Percentiles rank a stretch among this genome's conserved stretches.
Evolutionary conservation across 2,797 vertebrate species (phyloP).

Genomic region (Dipus sagitta): DNA sequence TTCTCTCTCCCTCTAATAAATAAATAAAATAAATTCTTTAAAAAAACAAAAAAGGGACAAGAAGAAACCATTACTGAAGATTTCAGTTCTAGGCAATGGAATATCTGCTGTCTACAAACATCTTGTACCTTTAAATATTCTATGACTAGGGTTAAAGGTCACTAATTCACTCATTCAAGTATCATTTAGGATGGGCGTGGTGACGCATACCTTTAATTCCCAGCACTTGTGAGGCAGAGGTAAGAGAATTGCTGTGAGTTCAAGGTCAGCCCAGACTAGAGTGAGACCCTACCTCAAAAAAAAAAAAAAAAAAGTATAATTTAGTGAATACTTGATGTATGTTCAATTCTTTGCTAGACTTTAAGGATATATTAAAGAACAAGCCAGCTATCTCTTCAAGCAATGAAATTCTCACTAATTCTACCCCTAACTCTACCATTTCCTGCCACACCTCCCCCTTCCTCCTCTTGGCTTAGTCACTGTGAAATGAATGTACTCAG

Average conservation of each 20-base stretch:
- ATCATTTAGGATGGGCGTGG: not conserved
- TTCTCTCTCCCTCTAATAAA: no score
- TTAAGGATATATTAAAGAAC: slow-evolving; percentile 19
- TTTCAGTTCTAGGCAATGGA: not conserved
- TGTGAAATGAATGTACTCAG: slow-evolving; percentile 24
- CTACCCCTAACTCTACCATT: not conserved
- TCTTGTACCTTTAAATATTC: slow-evolving; percentile 29
- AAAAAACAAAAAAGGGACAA: no score
- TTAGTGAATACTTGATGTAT: not conserved
- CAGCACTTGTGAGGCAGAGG: no score
- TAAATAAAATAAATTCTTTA: no score
- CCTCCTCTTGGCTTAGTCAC: not conserved
- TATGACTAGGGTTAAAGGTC: slow-evolving; percentile 10
- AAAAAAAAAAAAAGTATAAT: not conserved
- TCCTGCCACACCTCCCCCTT: not conserved
- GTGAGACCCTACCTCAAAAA: no score
- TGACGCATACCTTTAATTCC: no score
- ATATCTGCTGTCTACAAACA: slow-evolving; percentile 4
- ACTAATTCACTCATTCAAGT: not conserved
- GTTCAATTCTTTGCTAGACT: not conserved
- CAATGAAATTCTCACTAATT: not conserved
- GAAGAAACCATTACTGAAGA: not conserved
- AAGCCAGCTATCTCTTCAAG: not conserved
- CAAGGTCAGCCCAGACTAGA: no score
- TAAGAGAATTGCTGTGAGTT: no score